A percentile compares a stretch with the other conserved stretches of the same genome.
phyloP scores from a whole-genome alignment of 2,888 invertebrate genomes.

The Caenorhabditis japonica region DNA sequence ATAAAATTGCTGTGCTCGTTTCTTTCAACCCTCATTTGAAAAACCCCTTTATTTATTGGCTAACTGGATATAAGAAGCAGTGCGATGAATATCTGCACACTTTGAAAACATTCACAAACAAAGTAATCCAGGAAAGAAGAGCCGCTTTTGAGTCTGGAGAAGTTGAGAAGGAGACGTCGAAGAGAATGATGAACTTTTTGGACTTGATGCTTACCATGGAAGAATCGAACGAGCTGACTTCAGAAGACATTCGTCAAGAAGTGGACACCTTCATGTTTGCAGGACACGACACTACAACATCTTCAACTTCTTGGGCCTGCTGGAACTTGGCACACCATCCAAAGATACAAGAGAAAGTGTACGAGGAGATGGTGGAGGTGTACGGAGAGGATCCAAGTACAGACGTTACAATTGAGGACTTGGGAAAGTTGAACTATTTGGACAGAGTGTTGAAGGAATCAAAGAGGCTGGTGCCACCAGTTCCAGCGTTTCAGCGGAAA shows the following conservation, averaged over 20 bases:
- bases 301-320: constrained; percentile 78
- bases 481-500: constrained; percentile 70
- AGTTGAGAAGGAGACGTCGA: constrained; percentile 39
- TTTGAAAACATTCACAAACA: constrained; percentile 31
- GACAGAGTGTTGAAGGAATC: constrained; percentile 74
- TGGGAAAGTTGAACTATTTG: constrained; percentile 67
- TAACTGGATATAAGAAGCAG: constrained; percentile 34
- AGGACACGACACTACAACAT: constrained; percentile 79
- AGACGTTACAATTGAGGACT: constrained; percentile 74
- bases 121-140: constrained; percentile 42
- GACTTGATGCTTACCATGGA: constrained; percentile 79
- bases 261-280: constrained; percentile 80
- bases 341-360: constrained; percentile 76
- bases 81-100: constrained; percentile 32
- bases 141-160: constrained; percentile 25
- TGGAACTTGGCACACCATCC: constrained; percentile 78
- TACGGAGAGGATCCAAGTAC: constrained; percentile 60
- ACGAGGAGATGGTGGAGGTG: constrained; percentile 59
- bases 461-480: constrained; percentile 68
- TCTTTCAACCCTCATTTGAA: constrained; percentile 44
- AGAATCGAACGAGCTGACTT: constrained; percentile 76
- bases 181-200: constrained; percentile 77
- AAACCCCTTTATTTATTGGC: constrained; percentile 33
- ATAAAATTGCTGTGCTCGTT: constrained; percentile 50
- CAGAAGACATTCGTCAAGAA: constrained; percentile 78